Percentiles rank a stretch among this genome's conserved stretches.
Evolutionary conservation across 1,140 invertebrate species (phyloP).

Genomic region (Anagrus nilaparvatae): DNA sequence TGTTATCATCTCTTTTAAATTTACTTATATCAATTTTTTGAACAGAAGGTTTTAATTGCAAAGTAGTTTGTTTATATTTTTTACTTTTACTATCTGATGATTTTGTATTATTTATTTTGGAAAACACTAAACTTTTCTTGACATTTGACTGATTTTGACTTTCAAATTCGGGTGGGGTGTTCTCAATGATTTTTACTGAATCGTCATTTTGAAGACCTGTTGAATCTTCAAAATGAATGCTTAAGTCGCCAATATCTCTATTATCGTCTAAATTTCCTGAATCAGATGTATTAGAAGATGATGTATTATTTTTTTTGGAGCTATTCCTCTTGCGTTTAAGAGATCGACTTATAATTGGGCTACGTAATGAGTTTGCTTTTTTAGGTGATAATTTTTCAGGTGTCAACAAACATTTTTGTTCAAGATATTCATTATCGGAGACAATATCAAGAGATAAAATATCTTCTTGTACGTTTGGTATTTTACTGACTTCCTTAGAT

Average conservation of each 20-base stretch:
- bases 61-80: conserved; percentile 10
- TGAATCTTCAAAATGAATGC: too few species aligned
- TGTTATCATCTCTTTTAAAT: background rate
- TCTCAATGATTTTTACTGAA: too few species aligned
- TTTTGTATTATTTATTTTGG: conserved; percentile 7
- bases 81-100: conserved; percentile 8
- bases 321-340: conserved; percentile 5
- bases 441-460: too few species aligned
- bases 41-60: conserved; percentile 8
- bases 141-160: too few species aligned
- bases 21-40: conserved; percentile 12
- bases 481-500: too few species aligned
- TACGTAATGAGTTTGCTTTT: too few species aligned
- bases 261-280: conserved; percentile 3
- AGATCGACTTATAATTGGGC: conserved; percentile 14
- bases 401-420: too few species aligned
- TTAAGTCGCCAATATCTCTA: conserved; percentile 7
- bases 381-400: too few species aligned
- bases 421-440: too few species aligned
- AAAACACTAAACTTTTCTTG: conserved; percentile 4
- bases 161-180: too few species aligned
- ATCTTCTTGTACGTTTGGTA: too few species aligned
- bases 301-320: conserved; percentile 13
- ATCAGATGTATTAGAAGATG: background rate
- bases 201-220: too few species aligned